Conservation (phyloP, 2,113 vertebrate genomes). For the Urocitellus parryii region DNA sequence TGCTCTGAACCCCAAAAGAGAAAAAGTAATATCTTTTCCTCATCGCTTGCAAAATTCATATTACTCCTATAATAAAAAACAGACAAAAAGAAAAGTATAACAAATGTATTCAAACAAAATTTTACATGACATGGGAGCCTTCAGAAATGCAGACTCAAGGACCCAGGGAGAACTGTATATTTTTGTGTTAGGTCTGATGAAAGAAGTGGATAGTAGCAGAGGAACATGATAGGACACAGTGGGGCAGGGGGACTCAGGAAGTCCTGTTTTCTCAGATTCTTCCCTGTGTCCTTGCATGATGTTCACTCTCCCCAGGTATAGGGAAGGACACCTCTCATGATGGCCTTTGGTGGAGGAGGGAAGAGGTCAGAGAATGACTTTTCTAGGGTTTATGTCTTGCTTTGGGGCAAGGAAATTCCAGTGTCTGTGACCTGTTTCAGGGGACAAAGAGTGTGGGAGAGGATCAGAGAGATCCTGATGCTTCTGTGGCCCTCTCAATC, state of each 20-base stretch:
- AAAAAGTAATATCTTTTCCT: background rate
- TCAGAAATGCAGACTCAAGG: background rate
- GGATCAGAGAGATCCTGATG: background rate
- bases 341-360: background rate
- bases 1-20: background rate
- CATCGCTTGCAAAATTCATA: background rate
- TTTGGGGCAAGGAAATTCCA: background rate
- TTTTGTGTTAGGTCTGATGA: background rate
- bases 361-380: background rate
- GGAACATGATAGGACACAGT: background rate
- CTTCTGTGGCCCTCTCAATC: background rate
- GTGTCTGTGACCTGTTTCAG: background rate
- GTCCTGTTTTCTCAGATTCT: background rate
- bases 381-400: background rate
- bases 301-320: background rate
- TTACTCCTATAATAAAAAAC: background rate
- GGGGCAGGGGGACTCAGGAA: background rate
- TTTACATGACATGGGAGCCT: background rate
- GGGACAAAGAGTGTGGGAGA: background rate
- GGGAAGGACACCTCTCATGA: background rate
- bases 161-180: background rate
- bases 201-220: background rate
- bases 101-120: background rate
- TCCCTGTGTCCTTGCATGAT: background rate
- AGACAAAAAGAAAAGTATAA: background rate